Base-by-base conservation (phyloP, 2,113 vertebrate genomes). In the Campylomormyrus tamandua region DNA sequence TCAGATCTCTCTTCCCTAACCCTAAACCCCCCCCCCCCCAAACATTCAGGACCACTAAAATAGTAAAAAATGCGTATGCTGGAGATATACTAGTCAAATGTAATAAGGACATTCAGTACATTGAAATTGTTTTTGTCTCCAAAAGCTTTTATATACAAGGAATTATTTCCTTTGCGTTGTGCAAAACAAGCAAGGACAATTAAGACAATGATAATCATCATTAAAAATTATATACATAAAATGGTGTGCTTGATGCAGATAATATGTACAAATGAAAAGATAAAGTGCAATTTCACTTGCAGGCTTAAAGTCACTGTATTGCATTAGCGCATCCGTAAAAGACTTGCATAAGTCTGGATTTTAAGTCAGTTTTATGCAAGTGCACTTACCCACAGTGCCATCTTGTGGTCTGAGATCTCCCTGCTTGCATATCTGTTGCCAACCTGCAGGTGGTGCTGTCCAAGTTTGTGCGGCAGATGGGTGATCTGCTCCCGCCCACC, bases 391-490 rank as follows among this genome's bases (percentile, higher is more conserved):
- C 58, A 39, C 10, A 6, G 52, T 7, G 10, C 48, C 24, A 24
- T 49, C 45, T n/a, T 11, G 3, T 42, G n/a, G 45, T 8, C 17
- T 27, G 13, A 39, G 15, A 0, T 77, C 70, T 77, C 11, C 70
- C 70, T 31, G 27, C 88, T 24, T 83, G 7, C 85, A 5, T 88
- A 66, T 19, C 5, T 90, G 5, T 90, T 27, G 5, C n/a, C 91
- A 45, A 94, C 49, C 94, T 95, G 74, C 91, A 99, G 98, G 98
- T 99, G 93, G 97, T 99, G 92, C 94, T 99, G 91, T 98, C 98
- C 48, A 99, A 99, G 93, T 99, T 99, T 95, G 98, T 99, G 91
- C 97, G 98, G 93, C 98, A 99, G 95, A 99, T 99, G 98, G 98
- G 98, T 90, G 98, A 99, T 92, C 95, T 99, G 39, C 95, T 99